Evolutionary conservation across 2,888 invertebrate species (phyloP), one percentile per base, ranked within the genome.

Genomic region (Drosophila dives): DNA sequence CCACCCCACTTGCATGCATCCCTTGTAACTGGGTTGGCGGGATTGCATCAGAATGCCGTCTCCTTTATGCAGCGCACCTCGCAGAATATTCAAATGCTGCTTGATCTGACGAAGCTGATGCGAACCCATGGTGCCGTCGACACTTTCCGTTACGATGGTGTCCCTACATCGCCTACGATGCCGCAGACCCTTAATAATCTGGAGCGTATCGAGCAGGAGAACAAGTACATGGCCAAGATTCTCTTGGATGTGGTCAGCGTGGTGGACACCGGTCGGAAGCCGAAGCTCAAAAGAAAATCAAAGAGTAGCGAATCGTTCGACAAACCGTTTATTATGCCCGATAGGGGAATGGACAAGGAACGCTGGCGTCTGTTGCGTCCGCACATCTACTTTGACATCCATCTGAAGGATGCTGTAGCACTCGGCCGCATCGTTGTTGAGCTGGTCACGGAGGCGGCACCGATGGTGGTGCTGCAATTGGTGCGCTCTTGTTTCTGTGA

Each of bases 371-470:
- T 90, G 1, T 49, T 90, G 23, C 83, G 91, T 32, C 92, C 91
- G 0, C 75, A 75, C 15, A 68, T 92, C 15, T 92, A 76, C 53
- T 62, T 91, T 15, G 90, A 91, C 23, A 15, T 91, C 1, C 77
- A 75, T 20, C 45, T 87, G 0, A 83, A 82, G 58, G 77, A 79
- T 12, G 70, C 82, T 1, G 84, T 86, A 0, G 80, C 84, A 0
- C 42, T 90, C 29, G 91, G 90, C 0, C 76, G 89, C 5, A 64
- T 91, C 40, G 75, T 92, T 0, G 36, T 90, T 2, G 75, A 86
- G n/a, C 74, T 91, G 3, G 92, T 76, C 45, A 86, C 84, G 1
- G 92, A 92, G 63, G 82, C 90, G 0, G 86, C 81, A 0, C 91
- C 92, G 0, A 64, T 75, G 15, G 80, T 91, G 0, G 87, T 87